A percentile compares a stretch with the other conserved stretches of the same genome.
phyloP scores from a whole-genome alignment of 2,797 vertebrate genomes.

The Typhlichthys eigenmanni region DNA sequence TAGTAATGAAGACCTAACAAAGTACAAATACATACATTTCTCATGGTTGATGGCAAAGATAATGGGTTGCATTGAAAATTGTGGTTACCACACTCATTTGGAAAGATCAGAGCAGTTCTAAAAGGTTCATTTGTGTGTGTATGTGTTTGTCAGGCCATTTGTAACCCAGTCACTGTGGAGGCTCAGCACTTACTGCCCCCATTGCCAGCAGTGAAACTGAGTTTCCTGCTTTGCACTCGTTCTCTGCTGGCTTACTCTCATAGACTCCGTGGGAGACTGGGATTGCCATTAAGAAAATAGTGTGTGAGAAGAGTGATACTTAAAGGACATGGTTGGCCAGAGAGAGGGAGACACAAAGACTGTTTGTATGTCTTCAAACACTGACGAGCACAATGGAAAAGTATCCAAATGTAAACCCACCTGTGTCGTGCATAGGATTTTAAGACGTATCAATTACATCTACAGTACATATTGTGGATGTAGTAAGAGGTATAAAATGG shows the following conservation, averaged over 20 bases:
- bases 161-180: slow-evolving; percentile 65
- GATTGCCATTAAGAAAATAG: slow-evolving; percentile 60
- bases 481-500: too few species aligned
- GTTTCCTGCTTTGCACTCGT: slow-evolving; percentile 58
- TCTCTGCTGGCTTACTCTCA: slow-evolving; percentile 44
- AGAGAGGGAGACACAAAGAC: slow-evolving; percentile 39
- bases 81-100: slow-evolving; percentile 43
- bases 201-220: slow-evolving; percentile 58
- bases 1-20: neutral
- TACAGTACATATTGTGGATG: too few species aligned
- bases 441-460: neutral
- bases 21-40: neutral
- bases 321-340: slow-evolving; percentile 4
- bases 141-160: slow-evolving; percentile 53
- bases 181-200: slow-evolving; percentile 60
- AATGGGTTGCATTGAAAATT: slow-evolving; percentile 10
- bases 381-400: slow-evolving; percentile 21
- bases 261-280: slow-evolving; percentile 66
- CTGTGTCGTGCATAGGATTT: too few species aligned
- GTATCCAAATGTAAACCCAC: slow-evolving; percentile 12
- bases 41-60: neutral
- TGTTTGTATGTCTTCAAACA: slow-evolving; percentile 49
- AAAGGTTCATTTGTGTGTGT: slow-evolving; percentile 64
- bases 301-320: slow-evolving; percentile 1
- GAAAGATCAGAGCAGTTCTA: slow-evolving; percentile 52